Percentiles rank a stretch among this genome's conserved stretches.
Evolutionary conservation across 92 coral and sea anemone species (phyloP).

Genomic region (Parazoanthus darwini): DNA sequence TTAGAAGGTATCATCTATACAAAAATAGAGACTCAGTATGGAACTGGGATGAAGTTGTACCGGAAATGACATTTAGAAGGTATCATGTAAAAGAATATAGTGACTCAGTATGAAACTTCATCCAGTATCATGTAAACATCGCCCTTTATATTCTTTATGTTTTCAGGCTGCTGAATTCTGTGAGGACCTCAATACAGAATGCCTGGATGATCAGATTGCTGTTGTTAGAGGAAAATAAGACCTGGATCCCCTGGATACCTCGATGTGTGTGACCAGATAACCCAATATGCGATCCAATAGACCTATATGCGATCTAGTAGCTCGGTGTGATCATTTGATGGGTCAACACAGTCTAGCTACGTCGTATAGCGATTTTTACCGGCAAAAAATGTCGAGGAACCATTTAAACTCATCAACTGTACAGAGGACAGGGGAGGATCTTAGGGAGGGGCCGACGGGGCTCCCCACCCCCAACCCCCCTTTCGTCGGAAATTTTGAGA

Average conservation of each 20-base stretch:
- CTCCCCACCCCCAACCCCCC: too few species aligned
- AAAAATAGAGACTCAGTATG: too few species aligned
- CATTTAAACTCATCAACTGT: not conserved
- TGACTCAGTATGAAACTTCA: too few species aligned
- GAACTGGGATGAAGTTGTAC: too few species aligned
- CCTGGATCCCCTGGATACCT: not conserved
- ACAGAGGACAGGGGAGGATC: not conserved
- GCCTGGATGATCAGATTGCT: slow-evolving; percentile 43
- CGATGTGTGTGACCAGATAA: not conserved
- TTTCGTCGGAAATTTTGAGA: too few species aligned
- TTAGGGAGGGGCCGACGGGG: too few species aligned
- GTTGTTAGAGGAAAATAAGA: not conserved
- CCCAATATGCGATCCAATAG: not conserved
- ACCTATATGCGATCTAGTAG: not conserved
- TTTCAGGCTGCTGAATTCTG: slow-evolving; percentile 72
- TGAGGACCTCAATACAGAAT: slow-evolving; percentile 43
- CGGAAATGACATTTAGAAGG: too few species aligned
- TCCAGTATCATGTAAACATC: too few species aligned
- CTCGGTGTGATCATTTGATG: not conserved
- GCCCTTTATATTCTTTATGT: not conserved
- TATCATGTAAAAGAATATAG: too few species aligned
- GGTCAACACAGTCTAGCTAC: too few species aligned
- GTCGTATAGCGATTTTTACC: not conserved
- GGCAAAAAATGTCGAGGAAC: not conserved
- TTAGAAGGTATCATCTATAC: too few species aligned